Conservation (phyloP, 2,113 vertebrate genomes). For the Crotophaga sulcirostris region DNA sequence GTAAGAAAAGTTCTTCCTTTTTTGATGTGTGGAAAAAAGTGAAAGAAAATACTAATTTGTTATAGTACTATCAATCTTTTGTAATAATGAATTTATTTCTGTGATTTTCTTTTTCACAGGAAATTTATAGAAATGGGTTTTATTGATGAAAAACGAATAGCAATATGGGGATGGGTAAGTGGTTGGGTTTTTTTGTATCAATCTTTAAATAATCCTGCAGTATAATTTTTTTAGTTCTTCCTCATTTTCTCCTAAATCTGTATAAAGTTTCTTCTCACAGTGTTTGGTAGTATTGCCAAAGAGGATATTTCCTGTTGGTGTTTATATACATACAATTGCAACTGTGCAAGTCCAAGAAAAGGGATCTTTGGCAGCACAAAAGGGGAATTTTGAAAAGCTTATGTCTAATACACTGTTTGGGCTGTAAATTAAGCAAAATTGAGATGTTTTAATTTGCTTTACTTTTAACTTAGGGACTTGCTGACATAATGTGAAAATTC, state of each 20-base stretch:
- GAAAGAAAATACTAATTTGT: neutral
- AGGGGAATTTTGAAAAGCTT: neutral
- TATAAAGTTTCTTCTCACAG: neutral
- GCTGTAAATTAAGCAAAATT: neutral
- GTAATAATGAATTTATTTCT: slow-evolving; percentile 47
- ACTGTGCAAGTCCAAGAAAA: neutral
- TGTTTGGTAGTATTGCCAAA: neutral
- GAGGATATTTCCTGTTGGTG: neutral
- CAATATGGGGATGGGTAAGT: slow-evolving; percentile 89
- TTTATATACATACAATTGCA: neutral
- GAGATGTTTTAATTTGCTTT: neutral
- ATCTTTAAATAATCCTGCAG: neutral
- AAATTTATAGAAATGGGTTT: slow-evolving; percentile 86
- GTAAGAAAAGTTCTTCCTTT: neutral
- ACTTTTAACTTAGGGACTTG: neutral
- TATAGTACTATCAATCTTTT: neutral
- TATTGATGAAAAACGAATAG: slow-evolving; percentile 83
- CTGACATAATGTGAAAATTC: neutral
- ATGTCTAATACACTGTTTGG: neutral
- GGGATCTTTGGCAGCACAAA: neutral
- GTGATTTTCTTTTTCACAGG: slow-evolving; percentile 71
- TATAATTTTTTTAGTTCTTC: neutral
- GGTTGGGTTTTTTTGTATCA: neutral
- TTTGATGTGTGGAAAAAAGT: slow-evolving; percentile 40
- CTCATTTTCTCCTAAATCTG: neutral